These are phyloP conservation scores for Grammomys surdaster DNA, from an alignment of 2,113 vertebrate species.

Conservation along the genomic window DNA sequence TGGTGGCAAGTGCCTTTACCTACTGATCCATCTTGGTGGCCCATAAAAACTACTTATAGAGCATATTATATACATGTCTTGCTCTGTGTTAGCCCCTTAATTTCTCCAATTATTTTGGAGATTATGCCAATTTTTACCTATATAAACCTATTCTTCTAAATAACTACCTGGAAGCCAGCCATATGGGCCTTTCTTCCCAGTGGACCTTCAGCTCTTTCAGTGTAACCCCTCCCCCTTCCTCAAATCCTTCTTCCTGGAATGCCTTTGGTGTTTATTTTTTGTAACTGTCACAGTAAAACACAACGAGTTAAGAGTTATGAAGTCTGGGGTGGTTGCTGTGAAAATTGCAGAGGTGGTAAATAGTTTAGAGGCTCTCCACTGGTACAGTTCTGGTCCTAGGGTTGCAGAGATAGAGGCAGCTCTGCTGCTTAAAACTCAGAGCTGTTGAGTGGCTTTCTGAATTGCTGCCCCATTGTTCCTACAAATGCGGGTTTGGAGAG, in stretches of 20 bases:
- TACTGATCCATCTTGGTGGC: no score
- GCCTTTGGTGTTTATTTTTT: background rate
- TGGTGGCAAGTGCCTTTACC: background rate
- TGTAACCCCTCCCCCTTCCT: accelerated
- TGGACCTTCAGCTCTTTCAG: background rate
- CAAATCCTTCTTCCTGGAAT: background rate
- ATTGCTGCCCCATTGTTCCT: background rate
- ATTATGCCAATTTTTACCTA: background rate
- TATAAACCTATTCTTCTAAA: background rate
- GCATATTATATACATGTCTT: background rate
- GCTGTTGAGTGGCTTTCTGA: background rate
- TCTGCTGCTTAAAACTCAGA: background rate
- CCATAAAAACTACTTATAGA: background rate
- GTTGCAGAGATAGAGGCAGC: background rate
- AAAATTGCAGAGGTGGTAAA: background rate
- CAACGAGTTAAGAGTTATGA: background rate
- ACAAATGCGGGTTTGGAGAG: background rate
- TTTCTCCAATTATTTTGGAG: background rate
- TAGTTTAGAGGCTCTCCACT: background rate
- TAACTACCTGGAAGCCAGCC: background rate
- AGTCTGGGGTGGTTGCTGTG: background rate
- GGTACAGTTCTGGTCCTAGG: background rate
- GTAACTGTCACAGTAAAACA: background rate
- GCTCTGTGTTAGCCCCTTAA: background rate
- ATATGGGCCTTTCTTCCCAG: background rate